Percentiles rank a stretch among this genome's conserved stretches.
Evolutionary conservation across 2,797 vertebrate species (phyloP).

Genomic region (Spinibarbus caldwelli): DNA sequence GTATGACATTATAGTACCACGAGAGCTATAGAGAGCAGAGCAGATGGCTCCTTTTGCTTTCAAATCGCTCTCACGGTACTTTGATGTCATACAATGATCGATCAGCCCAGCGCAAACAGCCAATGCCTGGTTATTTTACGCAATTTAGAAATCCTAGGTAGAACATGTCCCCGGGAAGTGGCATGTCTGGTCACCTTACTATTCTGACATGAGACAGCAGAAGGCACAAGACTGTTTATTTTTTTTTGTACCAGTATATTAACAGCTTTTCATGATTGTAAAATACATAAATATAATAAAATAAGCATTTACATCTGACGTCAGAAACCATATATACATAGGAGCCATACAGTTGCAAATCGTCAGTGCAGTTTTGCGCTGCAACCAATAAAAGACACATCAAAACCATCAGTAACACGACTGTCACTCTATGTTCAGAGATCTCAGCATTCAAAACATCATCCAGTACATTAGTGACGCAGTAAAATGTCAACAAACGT

Average conservation of each 20-base stretch:
- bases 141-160: too few relatives aligned
- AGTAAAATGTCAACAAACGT: not conserved
- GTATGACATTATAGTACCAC: too few relatives aligned
- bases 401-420: slow-evolving; percentile 2
- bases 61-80: too few relatives aligned
- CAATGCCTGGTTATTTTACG: too few relatives aligned
- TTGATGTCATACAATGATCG: too few relatives aligned
- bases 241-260: slow-evolving; percentile 61
- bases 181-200: not conserved
- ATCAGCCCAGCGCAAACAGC: too few relatives aligned
- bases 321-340: slow-evolving; percentile 66
- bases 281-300: slow-evolving; percentile 79
- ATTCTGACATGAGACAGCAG: not conserved
- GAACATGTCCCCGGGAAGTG: too few relatives aligned
- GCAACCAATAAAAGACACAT: slow-evolving; percentile 22
- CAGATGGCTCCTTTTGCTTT: too few relatives aligned
- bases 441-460: not conserved
- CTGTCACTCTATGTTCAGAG: slow-evolving; percentile 46
- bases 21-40: too few relatives aligned
- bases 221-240: slow-evolving; percentile 58
- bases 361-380: slow-evolving; percentile 67
- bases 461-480: not conserved
- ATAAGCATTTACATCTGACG: slow-evolving; percentile 75
- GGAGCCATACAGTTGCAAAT: slow-evolving; percentile 52
- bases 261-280: slow-evolving; percentile 66